A percentile compares a stretch with the other conserved stretches of the same genome.
These are phyloP conservation scores for Pollicipes pollicipes DNA, from an alignment of 1,140 invertebrate species.

Conservation along the genomic window DNA sequence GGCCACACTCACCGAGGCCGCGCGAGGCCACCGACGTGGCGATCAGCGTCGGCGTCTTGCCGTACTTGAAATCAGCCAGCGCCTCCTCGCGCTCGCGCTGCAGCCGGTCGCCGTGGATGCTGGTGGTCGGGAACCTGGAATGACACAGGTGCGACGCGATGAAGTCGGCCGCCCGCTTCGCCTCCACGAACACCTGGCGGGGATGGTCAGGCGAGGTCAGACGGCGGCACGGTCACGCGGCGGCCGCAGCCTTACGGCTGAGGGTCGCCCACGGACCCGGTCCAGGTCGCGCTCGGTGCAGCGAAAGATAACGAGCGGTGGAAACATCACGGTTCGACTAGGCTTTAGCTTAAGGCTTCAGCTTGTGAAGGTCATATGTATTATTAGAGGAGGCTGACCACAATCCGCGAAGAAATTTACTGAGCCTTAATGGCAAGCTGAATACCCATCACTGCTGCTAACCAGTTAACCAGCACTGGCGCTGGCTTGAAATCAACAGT, in stretches of 20 bases:
- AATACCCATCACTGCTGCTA: no score
- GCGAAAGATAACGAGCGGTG: no score
- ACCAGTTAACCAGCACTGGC: no score
- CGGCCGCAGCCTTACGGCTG: background rate
- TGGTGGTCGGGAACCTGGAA: slow-evolving; percentile 46
- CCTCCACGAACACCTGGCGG: slow-evolving; percentile 72
- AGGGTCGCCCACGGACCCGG: background rate
- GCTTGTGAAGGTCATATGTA: no score
- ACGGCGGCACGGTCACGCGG: no score
- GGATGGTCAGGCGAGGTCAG: background rate
- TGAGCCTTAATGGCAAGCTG: no score
- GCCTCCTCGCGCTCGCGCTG: slow-evolving; percentile 80
- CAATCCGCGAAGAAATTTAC: no score
- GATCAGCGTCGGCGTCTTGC: slow-evolving; percentile 56
- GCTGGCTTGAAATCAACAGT: no score
- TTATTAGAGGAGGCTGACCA: no score
- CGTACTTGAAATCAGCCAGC: slow-evolving; percentile 58
- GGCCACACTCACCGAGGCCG: slow-evolving; percentile 48
- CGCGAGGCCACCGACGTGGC: slow-evolving; percentile 82
- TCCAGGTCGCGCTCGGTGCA: background rate
- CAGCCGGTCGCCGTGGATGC: slow-evolving; percentile 79
- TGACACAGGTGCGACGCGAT: slow-evolving; percentile 55
- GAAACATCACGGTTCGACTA: no score
- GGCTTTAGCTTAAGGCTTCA: no score
- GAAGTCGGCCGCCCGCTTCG: slow-evolving; percentile 75